phyloP scores from a whole-genome alignment of 2,113 vertebrate species.

The Istiophorus platypterus region DNA sequence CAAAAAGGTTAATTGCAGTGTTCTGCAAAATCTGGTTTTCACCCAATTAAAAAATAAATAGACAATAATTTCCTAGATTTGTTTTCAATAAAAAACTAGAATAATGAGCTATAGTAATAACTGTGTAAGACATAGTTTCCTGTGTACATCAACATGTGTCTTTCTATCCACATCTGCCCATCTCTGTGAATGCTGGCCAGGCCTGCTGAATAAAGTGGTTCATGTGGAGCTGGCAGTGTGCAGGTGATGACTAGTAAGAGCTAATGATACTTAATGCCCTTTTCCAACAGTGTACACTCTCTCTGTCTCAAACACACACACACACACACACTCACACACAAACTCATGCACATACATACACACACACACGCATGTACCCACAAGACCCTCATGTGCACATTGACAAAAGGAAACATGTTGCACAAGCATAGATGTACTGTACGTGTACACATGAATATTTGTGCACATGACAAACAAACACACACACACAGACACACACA shows the following conservation, averaged over 20 bases:
- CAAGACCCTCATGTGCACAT: slow-evolving; percentile 27
- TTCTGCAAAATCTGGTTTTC: neutral
- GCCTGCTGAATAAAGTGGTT: slow-evolving; percentile 73
- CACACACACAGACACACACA: slow-evolving; percentile 9
- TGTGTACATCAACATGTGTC: slow-evolving; percentile 32
- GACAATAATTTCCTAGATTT: neutral
- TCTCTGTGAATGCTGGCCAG: slow-evolving; percentile 76
- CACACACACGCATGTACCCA: slow-evolving; percentile 10
- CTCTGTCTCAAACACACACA: slow-evolving; percentile 15
- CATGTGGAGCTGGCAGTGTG: slow-evolving; percentile 73
- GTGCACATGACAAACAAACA: neutral
- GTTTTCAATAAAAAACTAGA: slow-evolving; percentile 10
- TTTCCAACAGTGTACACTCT: slow-evolving; percentile 38
- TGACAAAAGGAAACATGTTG: slow-evolving; percentile 31
- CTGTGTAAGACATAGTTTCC: slow-evolving; percentile 37
- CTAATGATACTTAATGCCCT: slow-evolving; percentile 84
- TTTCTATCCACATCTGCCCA: slow-evolving; percentile 58
- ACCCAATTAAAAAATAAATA: neutral
- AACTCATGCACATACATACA: slow-evolving; percentile 5
- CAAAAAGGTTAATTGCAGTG: neutral
- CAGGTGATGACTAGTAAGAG: slow-evolving; percentile 83
- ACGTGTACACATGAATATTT: too few relatives aligned
- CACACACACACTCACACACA: slow-evolving; percentile 26
- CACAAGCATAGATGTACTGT: slow-evolving; percentile 1
- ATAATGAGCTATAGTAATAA: slow-evolving; percentile 19